Percentiles rank a stretch among this genome's conserved stretches.
Conservation (phyloP, 2,113 vertebrate species). For the Coptodon rendalli region DNA sequence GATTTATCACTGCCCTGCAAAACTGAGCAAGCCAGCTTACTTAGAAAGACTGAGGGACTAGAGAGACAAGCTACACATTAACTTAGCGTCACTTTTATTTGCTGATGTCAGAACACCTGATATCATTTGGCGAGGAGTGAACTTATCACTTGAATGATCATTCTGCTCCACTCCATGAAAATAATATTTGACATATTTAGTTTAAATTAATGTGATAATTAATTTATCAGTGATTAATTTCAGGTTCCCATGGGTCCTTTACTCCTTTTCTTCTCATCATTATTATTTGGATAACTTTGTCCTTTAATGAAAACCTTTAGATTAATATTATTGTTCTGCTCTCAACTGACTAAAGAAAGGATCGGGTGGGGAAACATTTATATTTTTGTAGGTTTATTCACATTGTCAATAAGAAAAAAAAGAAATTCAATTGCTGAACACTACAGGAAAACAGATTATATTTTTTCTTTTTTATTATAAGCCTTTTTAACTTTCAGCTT, state of each 20-base stretch:
- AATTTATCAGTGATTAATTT: background rate
- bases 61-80: background rate
- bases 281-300: background rate
- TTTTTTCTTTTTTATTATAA: background rate
- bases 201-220: background rate
- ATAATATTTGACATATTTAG: background rate
- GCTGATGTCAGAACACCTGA: background rate
- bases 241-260: background rate
- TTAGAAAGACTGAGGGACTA: background rate
- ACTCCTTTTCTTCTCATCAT: background rate
- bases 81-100: background rate
- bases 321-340: background rate
- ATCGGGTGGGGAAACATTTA: background rate
- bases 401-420: background rate
- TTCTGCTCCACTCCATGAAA: background rate
- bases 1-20: background rate
- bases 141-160: background rate
- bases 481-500: background rate
- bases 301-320: background rate
- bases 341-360: background rate
- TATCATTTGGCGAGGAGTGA: background rate
- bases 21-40: rapidly evolving
- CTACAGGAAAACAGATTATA: background rate
- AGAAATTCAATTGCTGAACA: background rate
- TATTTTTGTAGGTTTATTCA: slow-evolving; percentile 12